phyloP scores from a whole-genome alignment of 1,140 invertebrate genomes.

The Lethrus apterus region DNA sequence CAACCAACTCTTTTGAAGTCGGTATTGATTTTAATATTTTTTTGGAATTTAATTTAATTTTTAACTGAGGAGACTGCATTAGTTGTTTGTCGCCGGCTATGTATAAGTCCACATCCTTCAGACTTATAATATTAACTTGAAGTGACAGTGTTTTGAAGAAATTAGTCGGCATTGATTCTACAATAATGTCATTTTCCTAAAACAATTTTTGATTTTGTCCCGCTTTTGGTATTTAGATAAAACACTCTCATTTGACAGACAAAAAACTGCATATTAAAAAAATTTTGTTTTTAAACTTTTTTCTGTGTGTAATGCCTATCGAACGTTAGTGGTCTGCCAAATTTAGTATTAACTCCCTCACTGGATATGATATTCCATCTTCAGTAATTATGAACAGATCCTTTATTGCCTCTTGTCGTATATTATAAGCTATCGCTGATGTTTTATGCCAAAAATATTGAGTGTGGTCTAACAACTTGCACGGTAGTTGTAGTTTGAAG shows the following conservation, averaged over 20 bases:
- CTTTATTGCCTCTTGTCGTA: conserved; percentile 17
- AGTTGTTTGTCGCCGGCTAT: conserved; percentile 8
- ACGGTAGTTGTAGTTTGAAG: conserved; percentile 17
- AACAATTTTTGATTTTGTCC: background rate
- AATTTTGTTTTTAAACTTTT: too few relatives aligned
- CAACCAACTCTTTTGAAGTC: too few relatives aligned
- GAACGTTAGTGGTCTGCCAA: too few relatives aligned
- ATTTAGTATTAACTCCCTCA: too few relatives aligned
- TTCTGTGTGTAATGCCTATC: too few relatives aligned
- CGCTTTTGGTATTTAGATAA: too few relatives aligned
- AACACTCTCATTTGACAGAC: too few relatives aligned
- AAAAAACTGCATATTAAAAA: too few relatives aligned
- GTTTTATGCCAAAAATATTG: conserved; percentile 19
- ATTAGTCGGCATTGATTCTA: conserved; percentile 10
- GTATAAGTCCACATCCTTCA: conserved; percentile 1
- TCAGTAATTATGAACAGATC: conserved; percentile 26
- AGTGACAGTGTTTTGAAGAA: conserved; percentile 17
- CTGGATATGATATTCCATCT: conserved; percentile 19
- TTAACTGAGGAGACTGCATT: conserved; percentile 1
- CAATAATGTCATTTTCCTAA: conserved; percentile 15
- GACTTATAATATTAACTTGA: conserved; percentile 7
- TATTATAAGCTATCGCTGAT: conserved; percentile 14
- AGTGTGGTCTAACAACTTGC: conserved; percentile 23
- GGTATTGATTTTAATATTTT: too few relatives aligned
- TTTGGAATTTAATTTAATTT: too few relatives aligned